Evolutionary conservation across 2,113 vertebrate species (phyloP).

Genomic region (Numida meleagris): DNA sequence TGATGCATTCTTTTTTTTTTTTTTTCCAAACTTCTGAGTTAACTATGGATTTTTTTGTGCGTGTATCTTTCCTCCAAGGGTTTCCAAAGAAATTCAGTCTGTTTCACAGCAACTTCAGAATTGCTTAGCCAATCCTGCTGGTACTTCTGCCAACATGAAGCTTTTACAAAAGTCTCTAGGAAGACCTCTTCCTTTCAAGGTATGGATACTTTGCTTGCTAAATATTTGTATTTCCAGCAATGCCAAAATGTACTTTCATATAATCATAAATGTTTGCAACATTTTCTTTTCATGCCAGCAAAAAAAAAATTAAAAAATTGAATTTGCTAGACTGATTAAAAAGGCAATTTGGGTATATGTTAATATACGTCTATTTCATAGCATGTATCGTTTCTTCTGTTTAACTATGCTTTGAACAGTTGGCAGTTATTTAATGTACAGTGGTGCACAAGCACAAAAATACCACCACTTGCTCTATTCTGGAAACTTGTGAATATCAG

Average conservation of each 20-base stretch:
- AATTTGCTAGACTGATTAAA: not conserved
- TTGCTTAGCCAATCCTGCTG: conserved; percentile 80
- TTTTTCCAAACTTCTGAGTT: not conserved
- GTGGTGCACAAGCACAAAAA: not conserved
- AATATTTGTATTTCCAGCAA: not conserved
- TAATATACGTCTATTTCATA: not conserved
- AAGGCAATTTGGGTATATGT: not conserved
- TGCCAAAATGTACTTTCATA: not conserved
- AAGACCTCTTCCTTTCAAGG: conserved; percentile 95
- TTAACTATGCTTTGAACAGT: not conserved
- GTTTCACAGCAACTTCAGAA: conserved; percentile 88
- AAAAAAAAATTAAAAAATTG: not conserved
- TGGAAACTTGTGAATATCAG: not conserved
- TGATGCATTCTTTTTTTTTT: not conserved
- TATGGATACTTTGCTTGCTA: conserved; percentile 42
- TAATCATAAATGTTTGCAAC: not conserved
- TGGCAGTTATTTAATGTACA: not conserved
- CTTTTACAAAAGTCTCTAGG: conserved; percentile 90
- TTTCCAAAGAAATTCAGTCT: conserved; percentile 86
- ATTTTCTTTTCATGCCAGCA: not conserved
- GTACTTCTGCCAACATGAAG: conserved; percentile 81
- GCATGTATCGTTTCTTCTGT: not conserved
- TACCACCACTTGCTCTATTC: not conserved
- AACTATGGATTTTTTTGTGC: not conserved
- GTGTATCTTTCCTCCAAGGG: conserved; percentile 58